Conservation (phyloP, 53 echinoderm and acorn worm species). For the Crossaster papposus region DNA sequence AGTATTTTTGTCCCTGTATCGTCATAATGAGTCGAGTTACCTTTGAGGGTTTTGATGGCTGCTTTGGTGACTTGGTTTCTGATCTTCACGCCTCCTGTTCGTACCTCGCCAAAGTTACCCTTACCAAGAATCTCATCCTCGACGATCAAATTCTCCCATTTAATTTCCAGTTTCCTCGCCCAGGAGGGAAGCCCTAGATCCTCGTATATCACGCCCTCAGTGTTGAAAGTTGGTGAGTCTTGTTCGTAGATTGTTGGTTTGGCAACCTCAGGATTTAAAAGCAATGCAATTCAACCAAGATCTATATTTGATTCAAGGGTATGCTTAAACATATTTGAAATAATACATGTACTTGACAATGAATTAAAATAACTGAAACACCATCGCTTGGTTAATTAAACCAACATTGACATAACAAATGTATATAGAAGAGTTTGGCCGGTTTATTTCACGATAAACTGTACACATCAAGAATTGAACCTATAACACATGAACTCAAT, state of each 20-base stretch:
- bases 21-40: neutral
- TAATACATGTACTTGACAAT: no score
- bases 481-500: no score
- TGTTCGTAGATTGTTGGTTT: neutral
- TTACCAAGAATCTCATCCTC: conserved; percentile 17
- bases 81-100: neutral
- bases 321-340: no score
- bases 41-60: conserved; percentile 22
- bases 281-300: neutral
- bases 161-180: neutral
- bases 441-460: no score
- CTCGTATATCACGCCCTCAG: neutral
- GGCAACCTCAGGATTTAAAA: neutral
- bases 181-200: neutral
- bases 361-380: no score
- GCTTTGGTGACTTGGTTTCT: neutral
- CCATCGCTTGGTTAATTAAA: no score
- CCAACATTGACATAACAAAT: no score
- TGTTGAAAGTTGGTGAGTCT: neutral
- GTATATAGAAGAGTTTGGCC: no score
- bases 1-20: neutral
- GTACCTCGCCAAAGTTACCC: conserved; percentile 34
- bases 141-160: conserved; percentile 16
- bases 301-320: neutral
- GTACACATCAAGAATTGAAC: no score